These are phyloP conservation scores for Clinocottus analis DNA, from an alignment of 2,113 vertebrate genomes.

Conservation along the genomic window DNA sequence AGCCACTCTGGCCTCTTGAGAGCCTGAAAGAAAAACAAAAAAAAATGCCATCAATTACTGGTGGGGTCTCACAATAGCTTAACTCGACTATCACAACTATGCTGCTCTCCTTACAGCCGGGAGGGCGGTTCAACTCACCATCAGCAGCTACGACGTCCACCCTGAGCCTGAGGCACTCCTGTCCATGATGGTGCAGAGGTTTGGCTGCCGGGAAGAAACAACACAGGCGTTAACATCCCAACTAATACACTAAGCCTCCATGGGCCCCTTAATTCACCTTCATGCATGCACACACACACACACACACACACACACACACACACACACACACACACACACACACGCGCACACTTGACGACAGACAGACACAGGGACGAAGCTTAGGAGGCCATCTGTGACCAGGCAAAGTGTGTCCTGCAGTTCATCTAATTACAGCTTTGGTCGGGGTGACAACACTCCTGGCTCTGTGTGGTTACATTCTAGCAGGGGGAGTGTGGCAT, in stretches of 20 bases:
- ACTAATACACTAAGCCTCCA: slow-evolving; percentile 73
- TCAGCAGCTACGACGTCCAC: slow-evolving; percentile 87
- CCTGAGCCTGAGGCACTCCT: slow-evolving; percentile 88
- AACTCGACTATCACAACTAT: slow-evolving; percentile 3
- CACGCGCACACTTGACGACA: slow-evolving; percentile 53
- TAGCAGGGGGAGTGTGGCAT: slow-evolving; percentile 27
- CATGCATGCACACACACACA: slow-evolving; percentile 41
- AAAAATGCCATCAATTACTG: slow-evolving; percentile 24
- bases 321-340: slow-evolving; percentile 27
- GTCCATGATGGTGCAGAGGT: slow-evolving; percentile 88
- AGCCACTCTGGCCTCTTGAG: slow-evolving; percentile 81
- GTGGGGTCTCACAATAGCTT: not conserved
- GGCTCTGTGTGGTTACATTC: slow-evolving; percentile 46
- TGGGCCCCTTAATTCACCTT: slow-evolving; percentile 72
- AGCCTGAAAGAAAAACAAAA: slow-evolving; percentile 69
- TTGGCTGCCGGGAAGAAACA: slow-evolving; percentile 84
- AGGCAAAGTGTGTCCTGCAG: slow-evolving; percentile 59
- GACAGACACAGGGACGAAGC: slow-evolving; percentile 53
- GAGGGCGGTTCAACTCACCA: slow-evolving; percentile 81
- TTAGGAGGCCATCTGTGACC: slow-evolving; percentile 74
- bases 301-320: slow-evolving; percentile 11
- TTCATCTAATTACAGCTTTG: slow-evolving; percentile 76
- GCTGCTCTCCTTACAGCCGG: not conserved
- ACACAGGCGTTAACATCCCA: slow-evolving; percentile 69
- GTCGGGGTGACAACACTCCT: slow-evolving; percentile 61